Evolutionary conservation across 2,888 invertebrate genomes (phyloP).

Genomic region (Mythimna lalbum): DNA sequence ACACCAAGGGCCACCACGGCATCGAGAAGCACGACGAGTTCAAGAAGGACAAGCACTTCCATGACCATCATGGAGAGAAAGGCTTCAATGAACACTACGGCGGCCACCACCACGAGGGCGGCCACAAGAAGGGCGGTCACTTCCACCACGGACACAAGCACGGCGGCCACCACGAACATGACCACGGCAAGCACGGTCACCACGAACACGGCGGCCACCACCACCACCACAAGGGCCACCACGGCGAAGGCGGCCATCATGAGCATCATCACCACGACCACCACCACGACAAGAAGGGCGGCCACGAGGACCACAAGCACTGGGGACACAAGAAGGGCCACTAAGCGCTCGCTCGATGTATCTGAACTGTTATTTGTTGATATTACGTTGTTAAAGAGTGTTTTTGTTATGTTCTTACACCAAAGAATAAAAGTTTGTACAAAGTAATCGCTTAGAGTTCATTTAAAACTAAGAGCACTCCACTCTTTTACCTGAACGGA

Average conservation of each 20-base stretch:
- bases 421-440: slow-evolving; percentile 58
- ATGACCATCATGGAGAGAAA: slow-evolving; percentile 94
- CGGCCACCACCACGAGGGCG: slow-evolving; percentile 93
- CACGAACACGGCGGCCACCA: slow-evolving; percentile 94
- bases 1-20: slow-evolving; percentile 95
- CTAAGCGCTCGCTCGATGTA: slow-evolving; percentile 66
- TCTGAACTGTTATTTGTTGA: slow-evolving; percentile 70
- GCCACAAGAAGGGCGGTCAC: slow-evolving; percentile 94
- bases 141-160: slow-evolving; percentile 94
- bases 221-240: slow-evolving; percentile 94
- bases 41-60: slow-evolving; percentile 96
- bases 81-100: slow-evolving; percentile 94
- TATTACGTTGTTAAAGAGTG: slow-evolving; percentile 61
- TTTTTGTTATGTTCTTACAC: slow-evolving; percentile 72
- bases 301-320: slow-evolving; percentile 94
- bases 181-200: slow-evolving; percentile 94
- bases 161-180: slow-evolving; percentile 93
- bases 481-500: not conserved
- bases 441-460: slow-evolving; percentile 32
- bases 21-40: slow-evolving; percentile 95
- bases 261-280: slow-evolving; percentile 93
- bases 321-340: slow-evolving; percentile 92
- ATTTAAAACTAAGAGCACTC: slow-evolving; percentile 3
- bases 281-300: slow-evolving; percentile 94
- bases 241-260: slow-evolving; percentile 94